Base-by-base conservation (phyloP, 2,797 vertebrate genomes). In the Oryzias sinensis region DNA sequence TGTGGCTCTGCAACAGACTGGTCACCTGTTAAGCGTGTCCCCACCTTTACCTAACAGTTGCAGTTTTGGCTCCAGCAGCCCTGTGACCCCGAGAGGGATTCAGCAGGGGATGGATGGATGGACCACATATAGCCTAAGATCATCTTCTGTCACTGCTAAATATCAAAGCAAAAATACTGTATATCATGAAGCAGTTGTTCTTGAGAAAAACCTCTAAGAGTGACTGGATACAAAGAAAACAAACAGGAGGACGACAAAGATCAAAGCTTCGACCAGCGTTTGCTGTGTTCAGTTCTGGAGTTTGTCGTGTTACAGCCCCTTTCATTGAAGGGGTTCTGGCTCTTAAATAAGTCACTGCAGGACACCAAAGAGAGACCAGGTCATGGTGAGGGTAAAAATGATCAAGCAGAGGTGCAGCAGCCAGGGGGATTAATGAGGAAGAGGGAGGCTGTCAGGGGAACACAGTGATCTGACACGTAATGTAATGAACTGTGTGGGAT, bases 381-480 rank as follows among this genome's bases (percentile, higher is more conserved):
- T 65, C 60, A 52, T 7, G 2, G 45, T 53, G 46, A 70, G 41
- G 43, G 22, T 47, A 53, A 56, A 44, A 55, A 62, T 64, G 44
- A 66, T 53, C 65, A 56, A 62, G 43, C 59, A 64, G 62, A 57
- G 60, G 56, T 70, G 45, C 42, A 55, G 4, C 58, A 68, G 62
- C 65, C 53, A 14, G 46, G 53, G 60, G 62, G 70, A 82, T 75
- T 65, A 65, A 65, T 52, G 48, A 59, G 59, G 54, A 64, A 33
- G 56, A 60, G 43, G 48, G 44, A 62, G 40, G 49, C 57, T 33
- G 45, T 8, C 29, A 11, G 29, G 43, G 62, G 49, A 60, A 49
- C 44, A 65, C 53, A 56, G 41, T 59, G 49, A 25, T 18, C 43
- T 66, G 64, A 63, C 62, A 37, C 43, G 13, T 58, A 33, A 48